phyloP scores from a whole-genome alignment of 2,797 vertebrate genomes.

The Anguilla marmorata region DNA sequence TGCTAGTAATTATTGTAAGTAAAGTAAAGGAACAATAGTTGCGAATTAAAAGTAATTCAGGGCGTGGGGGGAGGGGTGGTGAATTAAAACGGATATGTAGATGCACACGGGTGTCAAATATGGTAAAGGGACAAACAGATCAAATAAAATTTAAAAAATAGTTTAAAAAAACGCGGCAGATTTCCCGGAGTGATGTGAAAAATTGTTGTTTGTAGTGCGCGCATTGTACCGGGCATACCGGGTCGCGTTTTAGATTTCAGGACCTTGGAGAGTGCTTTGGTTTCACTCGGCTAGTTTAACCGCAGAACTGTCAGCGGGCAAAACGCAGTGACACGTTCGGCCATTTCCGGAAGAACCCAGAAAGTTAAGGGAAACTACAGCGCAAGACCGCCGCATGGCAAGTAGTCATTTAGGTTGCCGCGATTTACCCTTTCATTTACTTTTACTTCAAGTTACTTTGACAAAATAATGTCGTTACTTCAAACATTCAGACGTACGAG shows the following conservation, averaged over 20 bases:
- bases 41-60: neutral
- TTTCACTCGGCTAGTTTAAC: neutral
- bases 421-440: neutral
- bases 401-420: neutral
- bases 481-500: neutral
- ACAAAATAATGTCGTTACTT: neutral
- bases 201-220: neutral
- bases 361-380: neutral
- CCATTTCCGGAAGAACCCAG: neutral
- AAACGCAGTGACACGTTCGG: neutral
- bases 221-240: neutral
- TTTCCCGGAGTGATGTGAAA: neutral
- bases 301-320: neutral
- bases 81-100: neutral
- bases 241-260: conserved; percentile 9
- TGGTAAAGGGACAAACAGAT: neutral
- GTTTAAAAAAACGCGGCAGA: neutral
- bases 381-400: neutral
- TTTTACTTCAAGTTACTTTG: neutral
- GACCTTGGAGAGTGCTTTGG: conserved; percentile 24
- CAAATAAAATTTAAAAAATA: neutral
- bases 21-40: neutral
- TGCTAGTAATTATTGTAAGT: neutral
- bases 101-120: neutral
- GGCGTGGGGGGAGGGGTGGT: neutral